These are phyloP conservation scores for Drosophila truncata DNA, from an alignment of 1,140 invertebrate genomes.

Conservation along the genomic window DNA sequence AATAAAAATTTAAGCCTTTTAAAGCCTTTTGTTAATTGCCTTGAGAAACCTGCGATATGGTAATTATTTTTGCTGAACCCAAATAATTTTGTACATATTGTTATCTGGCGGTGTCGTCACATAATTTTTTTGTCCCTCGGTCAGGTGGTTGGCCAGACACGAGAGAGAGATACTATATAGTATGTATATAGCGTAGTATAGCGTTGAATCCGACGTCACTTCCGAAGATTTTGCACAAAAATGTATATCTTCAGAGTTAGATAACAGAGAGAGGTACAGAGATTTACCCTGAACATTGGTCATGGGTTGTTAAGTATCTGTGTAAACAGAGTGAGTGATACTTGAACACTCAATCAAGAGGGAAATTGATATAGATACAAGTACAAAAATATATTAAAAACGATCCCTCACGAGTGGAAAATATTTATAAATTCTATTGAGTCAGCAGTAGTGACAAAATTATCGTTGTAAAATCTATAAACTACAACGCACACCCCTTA, in stretches of 20 bases:
- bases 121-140: conserved; percentile 21
- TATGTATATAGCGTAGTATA: not conserved
- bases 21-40: conserved; percentile 49
- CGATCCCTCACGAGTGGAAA: conserved; percentile 4
- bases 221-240: conserved; percentile 41
- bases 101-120: conserved; percentile 62
- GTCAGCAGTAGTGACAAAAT: not conserved
- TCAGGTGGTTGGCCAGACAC: conserved; percentile 58
- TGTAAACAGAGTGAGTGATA: conserved; percentile 29
- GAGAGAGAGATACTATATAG: conserved; percentile 15
- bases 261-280: conserved; percentile 10
- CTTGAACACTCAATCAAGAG: conserved; percentile 7
- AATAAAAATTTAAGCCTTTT: conserved; percentile 26
- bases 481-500: not conserved
- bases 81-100: conserved; percentile 47
- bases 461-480: conserved; percentile 15
- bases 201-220: conserved; percentile 38
- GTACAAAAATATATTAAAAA: not conserved
- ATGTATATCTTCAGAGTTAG: conserved; percentile 19
- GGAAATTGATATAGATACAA: conserved; percentile 3
- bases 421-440: conserved; percentile 13
- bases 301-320: conserved; percentile 50
- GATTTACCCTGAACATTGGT: conserved; percentile 10
- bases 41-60: conserved; percentile 22
- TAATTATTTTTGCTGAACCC: conserved; percentile 45